phyloP scores from a whole-genome alignment of 2,797 vertebrate species.

The Prionace glauca region DNA sequence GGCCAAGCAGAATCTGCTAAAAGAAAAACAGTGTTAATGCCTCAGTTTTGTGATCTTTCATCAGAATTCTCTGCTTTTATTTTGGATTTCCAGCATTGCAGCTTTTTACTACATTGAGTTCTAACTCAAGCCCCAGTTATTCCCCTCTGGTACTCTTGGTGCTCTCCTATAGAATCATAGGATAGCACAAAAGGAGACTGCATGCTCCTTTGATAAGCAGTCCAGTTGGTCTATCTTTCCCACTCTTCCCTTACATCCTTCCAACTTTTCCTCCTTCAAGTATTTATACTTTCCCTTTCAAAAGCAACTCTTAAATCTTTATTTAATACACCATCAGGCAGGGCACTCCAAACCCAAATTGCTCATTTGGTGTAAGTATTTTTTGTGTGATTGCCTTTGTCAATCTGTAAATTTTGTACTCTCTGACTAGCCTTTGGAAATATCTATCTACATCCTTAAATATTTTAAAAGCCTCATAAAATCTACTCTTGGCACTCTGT shows the following conservation, averaged over 20 bases:
- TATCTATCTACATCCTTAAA: background rate
- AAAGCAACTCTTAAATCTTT: background rate
- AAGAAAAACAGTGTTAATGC: background rate
- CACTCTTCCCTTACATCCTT: too few species aligned
- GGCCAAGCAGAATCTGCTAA: background rate
- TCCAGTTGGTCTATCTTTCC: background rate
- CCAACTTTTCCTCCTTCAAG: background rate
- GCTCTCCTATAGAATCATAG: background rate
- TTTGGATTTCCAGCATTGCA: background rate
- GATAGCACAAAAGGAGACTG: background rate
- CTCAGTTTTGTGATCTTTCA: background rate
- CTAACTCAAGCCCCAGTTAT: background rate
- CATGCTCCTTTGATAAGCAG: background rate
- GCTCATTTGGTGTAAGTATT: too few species aligned
- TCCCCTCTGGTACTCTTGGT: background rate
- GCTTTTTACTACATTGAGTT: background rate
- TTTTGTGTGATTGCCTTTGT: background rate
- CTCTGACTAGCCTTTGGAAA: background rate
- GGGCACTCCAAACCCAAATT: background rate
- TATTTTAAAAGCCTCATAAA: background rate
- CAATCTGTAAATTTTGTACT: background rate
- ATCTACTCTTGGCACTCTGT: background rate
- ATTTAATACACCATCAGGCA: background rate
- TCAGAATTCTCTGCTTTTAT: background rate
- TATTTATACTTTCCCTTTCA: background rate